A percentile compares a stretch with the other conserved stretches of the same genome.
Conservation (phyloP, 2,113 vertebrate species). For the Antennarius striatus region DNA sequence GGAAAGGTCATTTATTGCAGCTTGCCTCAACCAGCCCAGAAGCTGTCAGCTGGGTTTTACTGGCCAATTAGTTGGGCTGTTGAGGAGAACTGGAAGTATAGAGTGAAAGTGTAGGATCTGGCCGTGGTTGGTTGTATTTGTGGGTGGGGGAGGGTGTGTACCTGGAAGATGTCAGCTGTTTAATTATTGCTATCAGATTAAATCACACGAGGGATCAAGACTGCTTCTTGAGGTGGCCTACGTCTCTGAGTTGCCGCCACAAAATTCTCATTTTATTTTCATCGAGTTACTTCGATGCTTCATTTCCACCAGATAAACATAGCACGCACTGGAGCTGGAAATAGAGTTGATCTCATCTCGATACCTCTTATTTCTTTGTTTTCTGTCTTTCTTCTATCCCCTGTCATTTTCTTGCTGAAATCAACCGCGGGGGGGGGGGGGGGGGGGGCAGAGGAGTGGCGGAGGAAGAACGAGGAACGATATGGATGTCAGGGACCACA, state of each 20-base stretch:
- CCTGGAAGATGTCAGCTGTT: too few relatives aligned
- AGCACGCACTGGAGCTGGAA: constrained; percentile 40
- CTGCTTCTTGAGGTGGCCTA: not conserved
- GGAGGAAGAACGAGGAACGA: constrained; percentile 46
- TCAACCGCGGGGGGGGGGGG: constrained; percentile 1
- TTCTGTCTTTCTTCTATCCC: constrained; percentile 24
- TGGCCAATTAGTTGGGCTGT: constrained; percentile 59
- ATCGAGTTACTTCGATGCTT: constrained; percentile 16
- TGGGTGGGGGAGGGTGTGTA: not conserved
- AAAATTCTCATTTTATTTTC: constrained; percentile 11
- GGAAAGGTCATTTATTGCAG: constrained; percentile 54
- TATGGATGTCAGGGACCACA: constrained; percentile 53
- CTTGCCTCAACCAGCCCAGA: constrained; percentile 40
- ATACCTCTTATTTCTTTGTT: constrained; percentile 29
- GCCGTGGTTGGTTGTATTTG: constrained; percentile 40
- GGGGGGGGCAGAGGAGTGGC: constrained; percentile 3
- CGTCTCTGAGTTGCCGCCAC: not conserved
- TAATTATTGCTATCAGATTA: not conserved
- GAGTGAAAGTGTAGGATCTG: constrained; percentile 11
- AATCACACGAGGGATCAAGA: not conserved
- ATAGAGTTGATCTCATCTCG: constrained; percentile 47
- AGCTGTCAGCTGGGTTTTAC: constrained; percentile 58
- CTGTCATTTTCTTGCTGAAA: constrained; percentile 46
- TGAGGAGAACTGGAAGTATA: constrained; percentile 26
- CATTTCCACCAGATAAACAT: constrained; percentile 42